Conservation (phyloP, 1,140 invertebrate species). For the Plodia interpunctella region DNA sequence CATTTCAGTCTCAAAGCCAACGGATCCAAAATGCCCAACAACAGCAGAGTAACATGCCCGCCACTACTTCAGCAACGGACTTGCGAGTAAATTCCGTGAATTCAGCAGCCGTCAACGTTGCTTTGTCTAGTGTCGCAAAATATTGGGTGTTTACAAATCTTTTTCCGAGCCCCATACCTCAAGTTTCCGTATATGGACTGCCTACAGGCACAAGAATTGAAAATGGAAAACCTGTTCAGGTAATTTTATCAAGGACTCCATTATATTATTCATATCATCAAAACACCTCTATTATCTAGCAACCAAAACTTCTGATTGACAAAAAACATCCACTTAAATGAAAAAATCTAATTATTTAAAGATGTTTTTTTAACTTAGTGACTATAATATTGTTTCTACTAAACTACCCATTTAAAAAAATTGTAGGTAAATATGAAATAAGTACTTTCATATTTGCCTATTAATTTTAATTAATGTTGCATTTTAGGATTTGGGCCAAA, state of each 20-base stretch:
- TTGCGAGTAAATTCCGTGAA: conserved; percentile 80
- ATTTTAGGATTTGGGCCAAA: conserved; percentile 68
- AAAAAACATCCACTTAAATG: too few species aligned
- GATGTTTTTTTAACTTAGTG: too few species aligned
- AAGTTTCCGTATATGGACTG: conserved; percentile 80
- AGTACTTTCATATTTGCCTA: too few species aligned
- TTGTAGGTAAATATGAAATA: neutral
- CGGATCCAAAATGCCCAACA: conserved; percentile 52
- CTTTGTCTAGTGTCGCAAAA: conserved; percentile 80
- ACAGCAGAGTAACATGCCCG: conserved; percentile 50
- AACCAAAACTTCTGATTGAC: too few species aligned
- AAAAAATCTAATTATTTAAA: too few species aligned
- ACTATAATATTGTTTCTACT: too few species aligned
- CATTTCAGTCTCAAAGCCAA: conserved; percentile 59
- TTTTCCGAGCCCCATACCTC: conserved; percentile 79
- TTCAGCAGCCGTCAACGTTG: conserved; percentile 79
- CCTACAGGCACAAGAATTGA: conserved; percentile 75
- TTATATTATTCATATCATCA: too few species aligned
- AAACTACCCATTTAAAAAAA: too few species aligned
- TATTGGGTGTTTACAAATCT: conserved; percentile 83
- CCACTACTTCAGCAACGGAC: conserved; percentile 78
- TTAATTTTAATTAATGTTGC: neutral
- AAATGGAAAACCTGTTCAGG: conserved; percentile 79
- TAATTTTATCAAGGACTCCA: too few species aligned
- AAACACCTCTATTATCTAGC: too few species aligned